Percentiles rank a stretch among this genome's conserved stretches.
Conservation (phyloP, 2,797 vertebrate genomes). For the Huso huso region DNA sequence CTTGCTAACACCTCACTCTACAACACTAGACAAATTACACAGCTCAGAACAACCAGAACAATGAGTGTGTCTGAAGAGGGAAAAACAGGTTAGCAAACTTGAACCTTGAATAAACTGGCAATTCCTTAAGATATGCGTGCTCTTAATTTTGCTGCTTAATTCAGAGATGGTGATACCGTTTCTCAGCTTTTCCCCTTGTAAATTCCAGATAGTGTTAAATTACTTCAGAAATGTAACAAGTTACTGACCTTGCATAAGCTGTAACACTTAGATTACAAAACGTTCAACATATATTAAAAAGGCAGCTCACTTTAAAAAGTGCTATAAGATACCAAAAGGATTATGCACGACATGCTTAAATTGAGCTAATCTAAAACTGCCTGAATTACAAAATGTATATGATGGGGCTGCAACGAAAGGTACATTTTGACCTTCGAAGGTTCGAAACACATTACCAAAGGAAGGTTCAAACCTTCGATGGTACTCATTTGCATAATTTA, state of each 20-base stretch:
- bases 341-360: background rate
- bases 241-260: constrained; percentile 35
- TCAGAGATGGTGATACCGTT: background rate
- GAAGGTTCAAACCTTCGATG: too few species aligned
- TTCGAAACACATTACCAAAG: too few species aligned
- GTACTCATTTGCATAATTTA: too few species aligned
- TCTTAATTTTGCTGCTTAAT: background rate
- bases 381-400: too few species aligned
- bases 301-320: background rate
- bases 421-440: too few species aligned
- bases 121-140: too few species aligned
- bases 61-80: background rate
- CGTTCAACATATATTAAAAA: background rate
- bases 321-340: constrained; percentile 1
- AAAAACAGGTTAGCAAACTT: too few species aligned
- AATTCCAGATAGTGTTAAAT: constrained; percentile 29
- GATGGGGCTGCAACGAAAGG: too few species aligned
- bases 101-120: too few species aligned
- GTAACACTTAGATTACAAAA: constrained; percentile 33
- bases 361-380: background rate
- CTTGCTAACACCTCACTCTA: constrained; percentile 28
- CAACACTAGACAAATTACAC: constrained; percentile 34
- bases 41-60: constrained; percentile 18
- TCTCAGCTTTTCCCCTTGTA: background rate
- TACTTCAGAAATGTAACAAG: constrained; percentile 26